phyloP scores from a whole-genome alignment of 2,797 vertebrate genomes.

The Nyctalus aviator region DNA sequence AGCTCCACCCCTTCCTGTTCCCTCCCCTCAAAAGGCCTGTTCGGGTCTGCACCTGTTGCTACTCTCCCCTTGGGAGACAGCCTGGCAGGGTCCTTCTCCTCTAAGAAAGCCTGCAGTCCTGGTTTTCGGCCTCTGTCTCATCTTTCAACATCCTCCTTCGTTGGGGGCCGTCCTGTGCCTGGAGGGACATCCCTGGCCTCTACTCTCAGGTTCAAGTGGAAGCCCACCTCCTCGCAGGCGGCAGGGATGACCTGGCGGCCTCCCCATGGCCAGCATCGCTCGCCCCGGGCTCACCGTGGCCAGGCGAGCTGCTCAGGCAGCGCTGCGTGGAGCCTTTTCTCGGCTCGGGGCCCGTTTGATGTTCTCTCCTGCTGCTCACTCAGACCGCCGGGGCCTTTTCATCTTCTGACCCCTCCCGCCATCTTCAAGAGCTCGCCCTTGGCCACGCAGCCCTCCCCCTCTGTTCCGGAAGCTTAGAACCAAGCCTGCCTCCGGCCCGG shows the following conservation, averaged over 20 bases:
- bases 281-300: background rate
- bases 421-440: background rate
- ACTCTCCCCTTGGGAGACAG: too few relatives aligned
- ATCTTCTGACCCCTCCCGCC: background rate
- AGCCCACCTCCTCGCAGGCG: background rate
- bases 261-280: background rate
- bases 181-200: background rate
- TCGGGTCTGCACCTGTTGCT: too few relatives aligned
- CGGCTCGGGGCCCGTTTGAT: background rate
- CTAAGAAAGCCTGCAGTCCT: too few relatives aligned
- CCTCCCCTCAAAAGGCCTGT: too few relatives aligned
- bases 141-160: background rate
- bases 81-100: too few relatives aligned
- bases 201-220: background rate
- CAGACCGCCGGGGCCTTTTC: background rate
- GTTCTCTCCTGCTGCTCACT: background rate
- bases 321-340: background rate
- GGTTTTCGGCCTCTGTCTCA: too few relatives aligned
- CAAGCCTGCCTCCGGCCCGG: accelerated
- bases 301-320: background rate
- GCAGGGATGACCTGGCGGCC: background rate
- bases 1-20: too few relatives aligned
- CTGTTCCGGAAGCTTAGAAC: background rate
- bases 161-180: accelerated
- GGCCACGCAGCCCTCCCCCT: background rate